Evolutionary conservation across 2,113 vertebrate genomes (phyloP).

Genomic region (Crotophaga sulcirostris): DNA sequence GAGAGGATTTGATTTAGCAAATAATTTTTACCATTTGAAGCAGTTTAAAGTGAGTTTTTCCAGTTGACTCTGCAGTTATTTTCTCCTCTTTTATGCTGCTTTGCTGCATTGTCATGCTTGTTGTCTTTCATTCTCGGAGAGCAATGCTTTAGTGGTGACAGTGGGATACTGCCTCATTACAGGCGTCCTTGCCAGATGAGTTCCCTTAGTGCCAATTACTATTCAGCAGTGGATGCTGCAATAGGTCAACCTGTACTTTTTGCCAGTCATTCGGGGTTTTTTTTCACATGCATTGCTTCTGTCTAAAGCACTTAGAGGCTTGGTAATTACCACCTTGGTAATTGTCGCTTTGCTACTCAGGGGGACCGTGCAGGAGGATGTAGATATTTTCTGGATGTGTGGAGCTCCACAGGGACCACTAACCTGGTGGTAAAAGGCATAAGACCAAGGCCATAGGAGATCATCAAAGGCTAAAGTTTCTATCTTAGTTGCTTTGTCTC

Average conservation of each 20-base stretch:
- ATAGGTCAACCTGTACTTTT: slow-evolving; percentile 46
- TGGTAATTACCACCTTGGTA: slow-evolving; percentile 16
- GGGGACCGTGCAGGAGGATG: fast-evolving
- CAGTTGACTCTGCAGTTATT: slow-evolving; percentile 41
- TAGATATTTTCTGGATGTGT: background rate
- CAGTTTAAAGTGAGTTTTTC: slow-evolving; percentile 34
- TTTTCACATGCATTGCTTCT: slow-evolving; percentile 2
- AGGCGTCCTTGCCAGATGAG: slow-evolving; percentile 33
- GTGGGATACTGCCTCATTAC: slow-evolving; percentile 56
- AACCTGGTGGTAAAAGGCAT: background rate
- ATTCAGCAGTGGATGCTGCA: slow-evolving; percentile 23
- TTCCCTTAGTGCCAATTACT: slow-evolving; percentile 27
- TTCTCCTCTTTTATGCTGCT: background rate
- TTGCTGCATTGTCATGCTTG: slow-evolving; percentile 40
- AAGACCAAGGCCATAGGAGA: background rate
- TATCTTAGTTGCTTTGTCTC: background rate
- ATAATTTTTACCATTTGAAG: slow-evolving; percentile 52
- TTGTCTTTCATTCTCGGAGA: slow-evolving; percentile 42
- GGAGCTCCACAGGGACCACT: background rate
- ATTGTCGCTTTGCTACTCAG: background rate
- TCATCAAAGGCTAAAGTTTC: background rate
- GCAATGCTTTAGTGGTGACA: slow-evolving; percentile 35
- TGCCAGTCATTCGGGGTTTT: background rate
- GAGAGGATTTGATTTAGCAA: slow-evolving; percentile 45
- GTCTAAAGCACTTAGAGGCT: background rate